Percentiles rank a stretch among this genome's conserved stretches.
phyloP scores from a whole-genome alignment of 2,113 vertebrate species.

The Xerus inauris region DNA sequence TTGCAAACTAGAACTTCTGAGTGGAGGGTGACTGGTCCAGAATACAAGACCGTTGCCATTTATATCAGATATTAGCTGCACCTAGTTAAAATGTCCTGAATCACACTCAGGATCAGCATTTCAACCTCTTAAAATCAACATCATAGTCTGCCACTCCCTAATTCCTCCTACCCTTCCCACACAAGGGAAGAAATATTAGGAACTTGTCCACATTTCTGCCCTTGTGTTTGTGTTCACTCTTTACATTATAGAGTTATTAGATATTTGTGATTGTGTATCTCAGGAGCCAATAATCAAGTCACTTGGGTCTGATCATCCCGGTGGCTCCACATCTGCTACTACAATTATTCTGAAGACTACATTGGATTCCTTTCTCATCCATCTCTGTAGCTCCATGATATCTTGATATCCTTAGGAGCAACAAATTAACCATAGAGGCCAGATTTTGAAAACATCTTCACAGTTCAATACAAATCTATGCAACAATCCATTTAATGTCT shows the following conservation, averaged over 20 bases:
- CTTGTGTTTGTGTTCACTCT: neutral
- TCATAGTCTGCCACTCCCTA: neutral
- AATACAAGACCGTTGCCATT: neutral
- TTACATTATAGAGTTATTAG: neutral
- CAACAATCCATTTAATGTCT: neutral
- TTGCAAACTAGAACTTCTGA: neutral
- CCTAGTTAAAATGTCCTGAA: neutral
- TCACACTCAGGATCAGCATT: neutral
- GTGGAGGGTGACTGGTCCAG: neutral
- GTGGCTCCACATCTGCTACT: neutral
- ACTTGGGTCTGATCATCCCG: neutral
- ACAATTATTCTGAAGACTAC: neutral
- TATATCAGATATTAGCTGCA: neutral
- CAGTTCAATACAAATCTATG: neutral
- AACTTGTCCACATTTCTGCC: neutral
- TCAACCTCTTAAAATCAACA: neutral
- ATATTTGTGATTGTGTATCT: neutral
- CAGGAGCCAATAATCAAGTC: neutral
- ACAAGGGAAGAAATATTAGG: neutral
- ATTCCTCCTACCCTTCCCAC: neutral
- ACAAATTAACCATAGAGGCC: neutral
- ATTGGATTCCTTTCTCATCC: neutral
- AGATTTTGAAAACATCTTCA: neutral
- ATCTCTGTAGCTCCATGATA: neutral
- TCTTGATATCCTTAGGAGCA: neutral